A percentile compares a stretch with the other conserved stretches of the same genome.
These are phyloP conservation scores for Mycalesis mineus DNA, from an alignment of 2,888 invertebrate species.

Conservation along the genomic window DNA sequence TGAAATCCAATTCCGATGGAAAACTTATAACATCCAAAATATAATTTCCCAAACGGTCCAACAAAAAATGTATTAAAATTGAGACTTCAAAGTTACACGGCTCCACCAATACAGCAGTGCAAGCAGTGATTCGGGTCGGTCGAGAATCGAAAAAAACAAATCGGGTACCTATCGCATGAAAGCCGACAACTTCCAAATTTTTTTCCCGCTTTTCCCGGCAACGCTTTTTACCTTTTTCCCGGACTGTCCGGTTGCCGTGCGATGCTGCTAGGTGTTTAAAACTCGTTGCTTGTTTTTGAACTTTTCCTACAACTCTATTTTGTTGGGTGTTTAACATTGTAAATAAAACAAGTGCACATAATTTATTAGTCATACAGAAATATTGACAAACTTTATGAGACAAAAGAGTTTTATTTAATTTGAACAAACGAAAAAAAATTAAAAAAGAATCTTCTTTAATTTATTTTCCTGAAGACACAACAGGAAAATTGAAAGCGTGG, in stretches of 20 bases:
- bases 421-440: too few relatives aligned
- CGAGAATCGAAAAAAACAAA: background rate
- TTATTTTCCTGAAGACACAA: too few relatives aligned
- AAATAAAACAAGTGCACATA: background rate
- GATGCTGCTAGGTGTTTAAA: slow-evolving; percentile 34
- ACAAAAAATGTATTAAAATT: background rate
- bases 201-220: slow-evolving; percentile 36
- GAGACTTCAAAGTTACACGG: slow-evolving; percentile 1
- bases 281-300: slow-evolving; percentile 5
- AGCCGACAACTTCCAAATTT: slow-evolving; percentile 39
- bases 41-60: background rate
- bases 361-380: too few relatives aligned
- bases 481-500: too few relatives aligned
- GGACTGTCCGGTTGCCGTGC: slow-evolving; percentile 41
- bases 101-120: background rate
- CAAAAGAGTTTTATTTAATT: too few relatives aligned
- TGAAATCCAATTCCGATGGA: background rate
- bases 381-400: too few relatives aligned
- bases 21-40: background rate
- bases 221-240: slow-evolving; percentile 32
- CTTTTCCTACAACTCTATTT: slow-evolving; percentile 39
- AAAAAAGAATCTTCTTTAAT: too few relatives aligned
- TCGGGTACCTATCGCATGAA: background rate
- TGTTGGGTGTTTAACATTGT: background rate
- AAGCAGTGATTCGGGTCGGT: slow-evolving; percentile 1